Evolutionary conservation across 2,888 invertebrate genomes (phyloP).

Genomic region (Uloborus plumipes): DNA sequence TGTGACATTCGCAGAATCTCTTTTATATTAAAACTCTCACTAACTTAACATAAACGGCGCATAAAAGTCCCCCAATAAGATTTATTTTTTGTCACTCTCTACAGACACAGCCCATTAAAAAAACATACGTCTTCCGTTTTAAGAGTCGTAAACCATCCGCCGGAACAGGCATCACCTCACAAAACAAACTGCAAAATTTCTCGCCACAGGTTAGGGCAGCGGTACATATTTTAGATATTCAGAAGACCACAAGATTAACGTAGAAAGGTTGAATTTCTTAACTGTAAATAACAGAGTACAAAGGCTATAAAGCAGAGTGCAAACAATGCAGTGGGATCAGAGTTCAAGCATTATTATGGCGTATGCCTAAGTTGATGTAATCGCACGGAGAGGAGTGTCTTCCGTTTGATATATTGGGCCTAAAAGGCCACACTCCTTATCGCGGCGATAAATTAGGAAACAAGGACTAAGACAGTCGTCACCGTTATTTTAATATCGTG

Average conservation of each 20-base stretch:
- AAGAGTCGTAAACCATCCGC: constrained; percentile 11
- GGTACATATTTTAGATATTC: constrained; percentile 45
- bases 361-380: constrained; percentile 44
- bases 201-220: constrained; percentile 17
- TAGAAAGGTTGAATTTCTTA: constrained; percentile 25
- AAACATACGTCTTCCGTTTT: constrained; percentile 15
- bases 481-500: constrained; percentile 46
- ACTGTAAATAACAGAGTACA: constrained; percentile 45
- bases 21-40: too few relatives aligned
- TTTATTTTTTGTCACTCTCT: too few relatives aligned
- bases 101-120: neutral
- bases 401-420: constrained; percentile 44
- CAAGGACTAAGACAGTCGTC: constrained; percentile 45
- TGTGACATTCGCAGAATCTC: too few relatives aligned
- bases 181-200: constrained; percentile 11
- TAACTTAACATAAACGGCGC: too few relatives aligned
- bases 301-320: constrained; percentile 49
- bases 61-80: too few relatives aligned
- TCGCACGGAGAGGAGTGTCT: constrained; percentile 28
- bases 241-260: constrained; percentile 4
- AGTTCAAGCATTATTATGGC: constrained; percentile 49
- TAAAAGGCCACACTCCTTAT: constrained; percentile 49
- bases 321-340: constrained; percentile 37
- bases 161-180: constrained; percentile 11
- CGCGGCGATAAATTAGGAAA: constrained; percentile 41